Evolutionary conservation across 2,113 vertebrate genomes (phyloP), one percentile per base, ranked within the genome.

Genomic region (Pseudopipra pipra): DNA sequence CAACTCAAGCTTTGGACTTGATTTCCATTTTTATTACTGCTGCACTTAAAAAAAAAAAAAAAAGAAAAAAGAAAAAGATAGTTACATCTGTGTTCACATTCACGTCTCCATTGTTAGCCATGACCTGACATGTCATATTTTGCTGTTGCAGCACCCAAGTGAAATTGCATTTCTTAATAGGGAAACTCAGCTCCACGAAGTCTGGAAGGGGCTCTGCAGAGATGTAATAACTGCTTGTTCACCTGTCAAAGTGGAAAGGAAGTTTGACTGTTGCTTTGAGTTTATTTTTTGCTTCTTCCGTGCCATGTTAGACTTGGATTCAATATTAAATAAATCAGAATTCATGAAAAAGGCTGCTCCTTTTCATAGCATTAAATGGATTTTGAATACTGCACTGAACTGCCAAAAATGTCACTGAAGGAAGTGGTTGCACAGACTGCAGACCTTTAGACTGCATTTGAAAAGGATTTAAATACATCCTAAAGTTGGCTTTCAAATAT

Each of bases 351-450:
- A 77, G 18, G 92, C 67, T 78, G 74, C 71, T 87, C 35, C 91
- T 97, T 97, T 97, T 97, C 85, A 89, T 76, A 79, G 91, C 59
- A 81, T 85, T 97, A 96, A 87, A 16, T 84, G 80, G 77, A 77
- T 89, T 97, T 93, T 95, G 95, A 91, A 92, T 76, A 90, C 71
- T 49, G 55, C 63, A 8, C 28, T 31, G 85, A 93, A 70, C 61
- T 93, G 95, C 96, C 96, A 97, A 87, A 95, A 96, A 93, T 27
- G 75, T 63, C 67, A 86, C 93, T 31, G 47, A 59, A 96, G 89
- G 96, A 79, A 71, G 52, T 2, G 20, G 89, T 56, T 90, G 87
- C 65, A 56, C 75, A 93, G 93, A 81, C 95, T 93, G 83, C 78
- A 71, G 71, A 66, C 80, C 95, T 97, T 98, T 95, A 74, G 75